phyloP scores from a whole-genome alignment of 2,888 invertebrate species.

The Eupithecia subumbrata region DNA sequence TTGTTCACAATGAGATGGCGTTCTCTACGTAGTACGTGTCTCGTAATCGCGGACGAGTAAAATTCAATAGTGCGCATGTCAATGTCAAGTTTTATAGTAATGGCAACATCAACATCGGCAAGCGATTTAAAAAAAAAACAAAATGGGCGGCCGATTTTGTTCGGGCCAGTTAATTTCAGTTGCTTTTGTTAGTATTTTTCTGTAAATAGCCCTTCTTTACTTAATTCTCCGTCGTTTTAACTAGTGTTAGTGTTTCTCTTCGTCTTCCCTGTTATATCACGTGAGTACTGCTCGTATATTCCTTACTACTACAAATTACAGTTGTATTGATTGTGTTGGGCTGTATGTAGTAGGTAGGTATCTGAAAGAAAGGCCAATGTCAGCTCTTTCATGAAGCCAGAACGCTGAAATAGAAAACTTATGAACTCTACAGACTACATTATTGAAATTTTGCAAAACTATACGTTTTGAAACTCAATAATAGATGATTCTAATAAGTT shows the following conservation, averaged over 20 bases:
- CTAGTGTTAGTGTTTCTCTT: slow-evolving; percentile 61
- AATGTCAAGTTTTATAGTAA: neutral
- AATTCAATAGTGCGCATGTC: neutral
- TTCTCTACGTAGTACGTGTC: neutral
- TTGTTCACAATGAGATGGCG: neutral
- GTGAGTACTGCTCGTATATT: slow-evolving; percentile 34
- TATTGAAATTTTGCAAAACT: neutral
- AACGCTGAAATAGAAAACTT: slow-evolving; percentile 44
- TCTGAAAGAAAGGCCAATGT: slow-evolving; percentile 74
- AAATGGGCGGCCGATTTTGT: slow-evolving; percentile 69
- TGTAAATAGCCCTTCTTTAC: slow-evolving; percentile 50
- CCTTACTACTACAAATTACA: slow-evolving; percentile 26
- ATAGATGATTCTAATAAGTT: neutral
- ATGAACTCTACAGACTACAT: neutral
- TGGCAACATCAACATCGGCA: slow-evolving; percentile 9
- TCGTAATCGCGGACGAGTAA: neutral
- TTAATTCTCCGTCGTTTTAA: slow-evolving; percentile 45
- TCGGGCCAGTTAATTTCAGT: slow-evolving; percentile 50
- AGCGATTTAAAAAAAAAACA: slow-evolving; percentile 57
- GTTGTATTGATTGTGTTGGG: slow-evolving; percentile 69
- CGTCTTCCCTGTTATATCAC: slow-evolving; percentile 54
- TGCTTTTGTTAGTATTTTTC: slow-evolving; percentile 59
- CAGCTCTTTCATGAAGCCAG: slow-evolving; percentile 53
- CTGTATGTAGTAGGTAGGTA: slow-evolving; percentile 40
- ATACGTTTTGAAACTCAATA: neutral